Evolutionary conservation across 2,888 invertebrate species (phyloP).

Genomic region (Heterodera filipjevi): DNA sequence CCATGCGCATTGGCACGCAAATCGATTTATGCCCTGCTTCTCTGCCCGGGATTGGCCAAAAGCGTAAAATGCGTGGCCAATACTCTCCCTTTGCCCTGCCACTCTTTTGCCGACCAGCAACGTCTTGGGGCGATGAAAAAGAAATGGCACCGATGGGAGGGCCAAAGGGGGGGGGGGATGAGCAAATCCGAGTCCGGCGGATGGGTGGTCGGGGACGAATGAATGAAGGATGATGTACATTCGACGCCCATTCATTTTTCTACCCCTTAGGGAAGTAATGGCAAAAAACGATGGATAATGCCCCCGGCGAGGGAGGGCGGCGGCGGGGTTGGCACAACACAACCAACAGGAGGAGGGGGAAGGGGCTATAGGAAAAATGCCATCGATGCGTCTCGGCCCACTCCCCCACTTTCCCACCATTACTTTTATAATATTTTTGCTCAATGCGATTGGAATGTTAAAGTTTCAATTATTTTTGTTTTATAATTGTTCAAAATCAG

Average conservation of each 20-base stretch:
- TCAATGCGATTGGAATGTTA: too few species aligned
- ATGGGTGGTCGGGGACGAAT: background rate
- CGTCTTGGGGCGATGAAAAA: background rate
- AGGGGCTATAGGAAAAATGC: too few species aligned
- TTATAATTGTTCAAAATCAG: too few species aligned
- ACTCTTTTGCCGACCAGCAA: background rate
- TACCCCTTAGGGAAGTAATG: background rate
- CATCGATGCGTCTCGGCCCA: too few species aligned
- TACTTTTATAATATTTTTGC: too few species aligned
- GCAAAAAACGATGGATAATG: background rate
- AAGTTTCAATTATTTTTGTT: too few species aligned
- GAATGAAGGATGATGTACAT: slow-evolving; percentile 8
- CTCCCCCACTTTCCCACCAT: too few species aligned
- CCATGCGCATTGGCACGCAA: background rate
- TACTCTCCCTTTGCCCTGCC: background rate
- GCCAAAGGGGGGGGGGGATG: background rate
- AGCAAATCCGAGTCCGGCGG: slow-evolving; percentile 10
- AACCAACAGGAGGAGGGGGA: too few species aligned
- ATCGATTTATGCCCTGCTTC: background rate
- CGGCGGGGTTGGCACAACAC: background rate
- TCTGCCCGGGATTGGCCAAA: background rate
- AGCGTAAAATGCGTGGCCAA: slow-evolving; percentile 21
- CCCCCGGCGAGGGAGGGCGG: background rate
- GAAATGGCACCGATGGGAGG: slow-evolving; percentile 13
- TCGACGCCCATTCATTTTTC: background rate